These are phyloP conservation scores for Marcusenius ussheri DNA, from an alignment of 2,113 vertebrate species.

Conservation along the genomic window DNA sequence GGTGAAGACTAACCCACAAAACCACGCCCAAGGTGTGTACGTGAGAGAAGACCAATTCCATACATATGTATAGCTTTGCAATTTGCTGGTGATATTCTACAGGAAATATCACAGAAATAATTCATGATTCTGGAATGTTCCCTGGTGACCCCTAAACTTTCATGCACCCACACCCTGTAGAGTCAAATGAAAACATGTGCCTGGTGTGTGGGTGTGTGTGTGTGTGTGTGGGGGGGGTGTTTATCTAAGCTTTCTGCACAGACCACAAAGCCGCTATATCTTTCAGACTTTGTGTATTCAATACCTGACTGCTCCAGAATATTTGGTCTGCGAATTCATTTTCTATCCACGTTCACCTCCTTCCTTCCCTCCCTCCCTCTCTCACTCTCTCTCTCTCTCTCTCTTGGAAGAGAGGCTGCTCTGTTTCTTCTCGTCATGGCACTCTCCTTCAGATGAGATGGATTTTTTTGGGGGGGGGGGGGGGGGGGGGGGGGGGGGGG, in stretches of 20 bases:
- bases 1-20: background rate
- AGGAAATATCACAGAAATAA: background rate
- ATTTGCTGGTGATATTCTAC: background rate
- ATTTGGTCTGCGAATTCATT: constrained; percentile 34
- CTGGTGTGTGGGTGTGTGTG: background rate
- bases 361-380: background rate
- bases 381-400: background rate
- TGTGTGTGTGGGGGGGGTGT: background rate
- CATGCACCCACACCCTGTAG: background rate
- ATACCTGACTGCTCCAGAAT: constrained; percentile 22
- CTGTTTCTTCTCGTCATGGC: constrained; percentile 30
- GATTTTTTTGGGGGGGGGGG: too few relatives aligned
- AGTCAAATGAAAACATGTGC: constrained; percentile 9
- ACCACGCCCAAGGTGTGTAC: background rate
- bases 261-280: background rate
- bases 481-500: too few relatives aligned
- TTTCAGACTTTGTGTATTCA: constrained; percentile 3
- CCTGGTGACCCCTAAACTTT: background rate
- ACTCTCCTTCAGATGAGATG: constrained; percentile 38
- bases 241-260: background rate
- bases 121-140: background rate
- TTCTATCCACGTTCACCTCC: constrained; percentile 32
- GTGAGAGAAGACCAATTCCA: background rate
- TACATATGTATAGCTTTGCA: background rate
- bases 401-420: constrained; percentile 31